Conservation (phyloP, 2,113 vertebrate species). For the Atractosteus spatula region DNA sequence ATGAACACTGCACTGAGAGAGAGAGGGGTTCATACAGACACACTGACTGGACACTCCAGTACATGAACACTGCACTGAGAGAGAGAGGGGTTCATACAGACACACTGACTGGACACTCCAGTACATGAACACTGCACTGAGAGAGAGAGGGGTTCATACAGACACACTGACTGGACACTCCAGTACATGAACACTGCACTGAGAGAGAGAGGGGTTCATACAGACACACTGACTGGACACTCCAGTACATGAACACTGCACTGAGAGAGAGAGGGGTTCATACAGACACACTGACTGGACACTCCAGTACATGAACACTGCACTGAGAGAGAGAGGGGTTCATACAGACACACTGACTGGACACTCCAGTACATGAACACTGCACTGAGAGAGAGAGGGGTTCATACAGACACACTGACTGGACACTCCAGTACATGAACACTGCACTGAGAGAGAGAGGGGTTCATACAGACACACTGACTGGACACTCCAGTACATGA, state of each 20-base stretch:
- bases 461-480: neutral
- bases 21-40: neutral
- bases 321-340: slow-evolving; percentile 2
- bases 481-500: too few relatives aligned
- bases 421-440: neutral
- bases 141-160: neutral
- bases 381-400: neutral
- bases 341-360: slow-evolving; percentile 14
- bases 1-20: neutral
- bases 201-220: neutral
- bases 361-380: too few relatives aligned
- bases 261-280: neutral
- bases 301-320: too few relatives aligned
- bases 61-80: neutral
- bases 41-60: neutral
- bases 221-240: neutral
- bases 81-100: neutral
- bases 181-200: neutral
- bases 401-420: neutral
- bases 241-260: neutral
- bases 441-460: neutral
- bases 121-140: neutral
- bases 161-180: neutral
- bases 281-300: too few relatives aligned
- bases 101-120: too few relatives aligned